Evolutionary conservation across 2,113 vertebrate species (phyloP).

Genomic region (Stigmatopora nigra): DNA sequence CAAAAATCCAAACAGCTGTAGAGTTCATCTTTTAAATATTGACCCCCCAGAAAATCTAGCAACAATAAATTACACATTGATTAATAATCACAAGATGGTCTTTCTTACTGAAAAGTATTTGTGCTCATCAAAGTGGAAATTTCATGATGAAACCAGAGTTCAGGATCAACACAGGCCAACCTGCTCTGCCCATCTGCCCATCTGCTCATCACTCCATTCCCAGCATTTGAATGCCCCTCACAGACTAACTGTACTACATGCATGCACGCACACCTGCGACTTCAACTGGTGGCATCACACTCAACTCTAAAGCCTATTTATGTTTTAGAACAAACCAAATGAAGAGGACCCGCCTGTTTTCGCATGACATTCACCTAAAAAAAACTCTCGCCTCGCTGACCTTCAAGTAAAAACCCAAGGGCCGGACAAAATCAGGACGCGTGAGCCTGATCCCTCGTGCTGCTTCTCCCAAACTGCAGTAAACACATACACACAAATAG

Average conservation of each 20-base stretch:
- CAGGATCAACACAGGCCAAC: conserved; percentile 57
- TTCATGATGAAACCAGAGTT: conserved; percentile 54
- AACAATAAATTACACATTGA: conserved; percentile 20
- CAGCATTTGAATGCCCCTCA: conserved; percentile 61
- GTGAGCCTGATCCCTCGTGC: conserved; percentile 42
- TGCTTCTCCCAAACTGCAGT: conserved; percentile 53
- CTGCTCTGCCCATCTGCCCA: conserved; percentile 67
- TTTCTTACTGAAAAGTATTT: conserved; percentile 26
- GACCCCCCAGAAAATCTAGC: background rate
- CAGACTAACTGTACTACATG: conserved; percentile 15
- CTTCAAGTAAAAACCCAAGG: conserved; percentile 53
- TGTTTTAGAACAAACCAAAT: conserved; percentile 31
- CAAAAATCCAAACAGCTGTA: background rate
- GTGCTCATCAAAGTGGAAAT: conserved; percentile 49
- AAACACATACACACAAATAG: conserved; percentile 40
- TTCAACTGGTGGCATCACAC: conserved; percentile 47
- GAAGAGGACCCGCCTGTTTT: conserved; percentile 37
- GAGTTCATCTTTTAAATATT: background rate
- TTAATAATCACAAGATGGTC: conserved; percentile 47
- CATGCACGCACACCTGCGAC: conserved; percentile 26
- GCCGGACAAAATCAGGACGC: conserved; percentile 28
- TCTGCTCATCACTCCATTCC: conserved; percentile 63
- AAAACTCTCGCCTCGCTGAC: conserved; percentile 43
- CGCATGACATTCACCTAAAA: conserved; percentile 17
- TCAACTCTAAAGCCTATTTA: conserved; percentile 50